phyloP scores from a whole-genome alignment of 1,140 invertebrate genomes.

The Cyphomyrmex costatus region DNA sequence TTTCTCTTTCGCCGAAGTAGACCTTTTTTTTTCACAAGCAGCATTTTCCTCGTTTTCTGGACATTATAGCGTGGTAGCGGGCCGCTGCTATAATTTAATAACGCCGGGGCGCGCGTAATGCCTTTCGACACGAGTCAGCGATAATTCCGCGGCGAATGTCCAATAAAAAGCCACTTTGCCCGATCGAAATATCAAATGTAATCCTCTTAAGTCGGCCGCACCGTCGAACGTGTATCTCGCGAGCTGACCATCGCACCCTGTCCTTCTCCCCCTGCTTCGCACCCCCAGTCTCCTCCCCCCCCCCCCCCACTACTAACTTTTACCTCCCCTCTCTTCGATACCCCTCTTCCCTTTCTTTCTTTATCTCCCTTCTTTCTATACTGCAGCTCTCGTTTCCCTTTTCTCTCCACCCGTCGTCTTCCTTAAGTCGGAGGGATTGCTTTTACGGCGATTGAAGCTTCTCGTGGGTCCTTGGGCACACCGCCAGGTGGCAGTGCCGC shows the following conservation, averaged over 20 bases:
- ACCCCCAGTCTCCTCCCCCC: no score
- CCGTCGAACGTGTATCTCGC: slow-evolving; percentile 80
- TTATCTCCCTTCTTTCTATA: slow-evolving; percentile 39
- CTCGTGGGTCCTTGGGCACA: slow-evolving; percentile 79
- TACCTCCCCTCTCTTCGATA: slow-evolving; percentile 27
- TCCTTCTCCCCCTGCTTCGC: slow-evolving; percentile 31
- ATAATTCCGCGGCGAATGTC: slow-evolving; percentile 79
- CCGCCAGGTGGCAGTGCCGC: slow-evolving; percentile 83
- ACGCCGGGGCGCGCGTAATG: slow-evolving; percentile 73
- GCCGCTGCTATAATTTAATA: slow-evolving; percentile 76
- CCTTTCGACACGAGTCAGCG: slow-evolving; percentile 77
- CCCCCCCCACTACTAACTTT: slow-evolving; percentile 65
- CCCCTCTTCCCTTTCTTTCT: neutral
- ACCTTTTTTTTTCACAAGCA: slow-evolving; percentile 15
- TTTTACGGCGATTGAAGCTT: slow-evolving; percentile 85
- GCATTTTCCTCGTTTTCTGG: slow-evolving; percentile 36
- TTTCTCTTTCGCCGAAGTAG: slow-evolving; percentile 5
- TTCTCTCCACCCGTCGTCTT: slow-evolving; percentile 37
- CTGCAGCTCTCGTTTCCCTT: neutral
- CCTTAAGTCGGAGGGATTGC: slow-evolving; percentile 78
- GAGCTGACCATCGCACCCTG: slow-evolving; percentile 79
- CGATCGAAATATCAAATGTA: slow-evolving; percentile 86
- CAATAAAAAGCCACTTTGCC: slow-evolving; percentile 86
- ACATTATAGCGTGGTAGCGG: slow-evolving; percentile 70
- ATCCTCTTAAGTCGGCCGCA: slow-evolving; percentile 84